Evolutionary conservation across 2,113 vertebrate genomes (phyloP), one percentile per base, ranked within the genome.

Genomic region (Oreocharis arfaki): DNA sequence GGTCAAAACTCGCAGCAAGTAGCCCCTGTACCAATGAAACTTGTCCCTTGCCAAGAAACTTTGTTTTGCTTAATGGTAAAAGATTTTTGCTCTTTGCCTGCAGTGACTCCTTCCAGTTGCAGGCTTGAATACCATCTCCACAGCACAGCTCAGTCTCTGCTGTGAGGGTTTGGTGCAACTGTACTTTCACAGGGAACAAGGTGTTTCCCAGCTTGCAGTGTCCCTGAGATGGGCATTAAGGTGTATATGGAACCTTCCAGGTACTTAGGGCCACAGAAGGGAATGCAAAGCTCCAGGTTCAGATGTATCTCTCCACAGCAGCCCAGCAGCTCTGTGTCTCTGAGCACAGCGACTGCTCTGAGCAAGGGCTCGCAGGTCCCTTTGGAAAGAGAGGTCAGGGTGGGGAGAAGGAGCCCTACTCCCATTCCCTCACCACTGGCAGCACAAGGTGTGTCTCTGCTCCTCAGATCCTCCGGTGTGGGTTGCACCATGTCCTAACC

Each of bases 281-380:
- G 70, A 79, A n/a, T 16, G 20, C 35, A 35, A 70, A 84, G n/a
- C 33, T 59, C 18, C 27, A 6, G 26, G 32, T 47, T 64, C 21
- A 42, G 11, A 6, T 27, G 33, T 16, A 10, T 17, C 37, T 50
- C 8, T 35, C 28, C 35, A 23, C 33, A 27, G 52, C 10, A 71
- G n/a, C 42, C 32, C 2, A 26, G 50, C 9, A 73, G n/a, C 39
- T 37, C 2, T 8, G 16, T 35, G 69, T 63, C 15, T 46, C 27
- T 49, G 26, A 68, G 74, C 27, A 19, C 14, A n/a, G 49, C 2
- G 21, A 32, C 59, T n/a, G n/a, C 64, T 73, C 0, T 0, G 2
- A 91, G 20, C 23, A 53, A 70, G n/a, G 42, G 32, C 30, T 57
- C 1, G 0, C 32, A 30, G 47, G 5, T 63, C 35, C 57, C 14